phyloP scores from a whole-genome alignment of 1,140 invertebrate genomes.

The Ips typographus region DNA sequence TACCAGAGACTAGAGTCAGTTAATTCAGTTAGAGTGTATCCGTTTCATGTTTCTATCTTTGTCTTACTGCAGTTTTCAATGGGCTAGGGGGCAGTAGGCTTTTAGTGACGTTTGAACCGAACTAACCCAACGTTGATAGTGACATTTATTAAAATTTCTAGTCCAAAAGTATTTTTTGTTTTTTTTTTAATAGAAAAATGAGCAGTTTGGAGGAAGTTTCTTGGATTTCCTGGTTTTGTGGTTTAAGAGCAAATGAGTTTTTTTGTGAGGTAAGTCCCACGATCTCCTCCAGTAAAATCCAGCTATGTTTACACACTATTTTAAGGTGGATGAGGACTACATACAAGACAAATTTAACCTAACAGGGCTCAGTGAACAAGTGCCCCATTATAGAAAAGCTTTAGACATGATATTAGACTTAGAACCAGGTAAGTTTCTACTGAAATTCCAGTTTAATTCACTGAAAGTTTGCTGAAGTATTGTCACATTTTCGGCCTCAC shows the following conservation, averaged over 20 bases:
- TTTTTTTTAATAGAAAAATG: constrained; percentile 77
- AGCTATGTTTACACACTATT: constrained; percentile 5
- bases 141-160: constrained; percentile 32
- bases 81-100: constrained; percentile 14
- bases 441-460: constrained; percentile 3
- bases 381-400: constrained; percentile 98
- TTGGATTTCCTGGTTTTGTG: constrained; percentile 99
- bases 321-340: constrained; percentile 98
- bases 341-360: constrained; percentile 99
- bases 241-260: constrained; percentile 98
- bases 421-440: constrained; percentile 78
- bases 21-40: constrained; percentile 18
- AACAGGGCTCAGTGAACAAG: constrained; percentile 98
- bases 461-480: no score
- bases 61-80: constrained; percentile 19
- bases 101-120: constrained; percentile 32
- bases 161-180: constrained; percentile 35
- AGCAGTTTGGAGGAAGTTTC: constrained; percentile 99
- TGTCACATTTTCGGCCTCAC: no score
- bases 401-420: constrained; percentile 99
- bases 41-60: constrained; percentile 16
- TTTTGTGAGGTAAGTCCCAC: constrained; percentile 86
- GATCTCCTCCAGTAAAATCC: not conserved
- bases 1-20: not conserved
- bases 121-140: not conserved